Percentiles rank a stretch among this genome's conserved stretches.
phyloP scores from a whole-genome alignment of 1,140 invertebrate species.

The Contarinia nasturtii region DNA sequence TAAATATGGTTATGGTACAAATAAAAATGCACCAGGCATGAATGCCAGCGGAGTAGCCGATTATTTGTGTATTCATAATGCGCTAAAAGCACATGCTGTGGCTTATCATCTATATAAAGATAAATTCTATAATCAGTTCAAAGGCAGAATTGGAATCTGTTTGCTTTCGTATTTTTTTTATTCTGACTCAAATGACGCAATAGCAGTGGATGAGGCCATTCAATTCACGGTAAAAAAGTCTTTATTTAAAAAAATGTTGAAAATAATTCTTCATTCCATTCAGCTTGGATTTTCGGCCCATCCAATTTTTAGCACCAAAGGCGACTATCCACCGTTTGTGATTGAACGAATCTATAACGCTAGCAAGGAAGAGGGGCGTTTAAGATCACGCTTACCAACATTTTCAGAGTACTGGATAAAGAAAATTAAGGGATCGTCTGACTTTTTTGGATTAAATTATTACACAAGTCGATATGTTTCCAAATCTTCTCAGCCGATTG shows the following conservation, averaged over 20 bases:
- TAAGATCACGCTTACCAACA: conserved; percentile 28
- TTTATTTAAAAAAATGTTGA: background rate
- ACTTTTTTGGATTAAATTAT: conserved; percentile 37
- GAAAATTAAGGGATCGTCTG: conserved; percentile 28
- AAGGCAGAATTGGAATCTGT: background rate
- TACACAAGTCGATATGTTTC: conserved; percentile 28
- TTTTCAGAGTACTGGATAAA: conserved; percentile 32
- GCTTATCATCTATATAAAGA: conserved; percentile 36
- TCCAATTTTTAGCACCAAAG: conserved; percentile 32
- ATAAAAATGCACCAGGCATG: conserved; percentile 7
- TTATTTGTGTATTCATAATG: conserved; percentile 32
- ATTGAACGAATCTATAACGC: conserved; percentile 25
- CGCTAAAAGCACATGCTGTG: conserved; percentile 33
- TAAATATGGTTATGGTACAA: conserved; percentile 16
- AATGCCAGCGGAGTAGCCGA: conserved; percentile 19
- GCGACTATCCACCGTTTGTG: conserved; percentile 34
- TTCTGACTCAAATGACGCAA: conserved; percentile 8
- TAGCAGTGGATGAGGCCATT: conserved; percentile 23
- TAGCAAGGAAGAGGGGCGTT: conserved; percentile 28
- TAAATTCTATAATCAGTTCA: conserved; percentile 26
- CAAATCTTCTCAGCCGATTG: conserved; percentile 7
- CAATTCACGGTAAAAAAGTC: background rate
- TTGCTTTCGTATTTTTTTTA: background rate
- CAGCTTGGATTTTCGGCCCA: conserved; percentile 30
- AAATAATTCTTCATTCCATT: conserved; percentile 15